Evolutionary conservation across 2,113 vertebrate species (phyloP), one percentile per base, ranked within the genome.

Genomic region (Cephalophus harveyi): DNA sequence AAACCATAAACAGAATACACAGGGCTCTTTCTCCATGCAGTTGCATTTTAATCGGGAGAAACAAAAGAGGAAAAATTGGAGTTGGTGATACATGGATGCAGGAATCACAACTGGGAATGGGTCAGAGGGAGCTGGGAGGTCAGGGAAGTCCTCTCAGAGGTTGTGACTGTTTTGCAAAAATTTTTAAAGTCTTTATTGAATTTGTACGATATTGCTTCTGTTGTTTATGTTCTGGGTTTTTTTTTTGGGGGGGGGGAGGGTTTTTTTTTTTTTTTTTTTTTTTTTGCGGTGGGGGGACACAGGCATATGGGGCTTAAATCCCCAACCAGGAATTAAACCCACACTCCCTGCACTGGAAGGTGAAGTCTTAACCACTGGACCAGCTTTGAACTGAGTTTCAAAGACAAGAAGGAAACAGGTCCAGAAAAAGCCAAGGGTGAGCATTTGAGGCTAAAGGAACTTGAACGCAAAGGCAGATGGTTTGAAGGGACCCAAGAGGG

Each of bases 401-500:
- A 0, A 19, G 74, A 87, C 2, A 67, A 17, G 90, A 83, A 71
- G 54, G 48, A 91, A 59, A 59, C 5, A 25, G 55, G 50, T 27
- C 21, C 48, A 10, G 78, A 13, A 36, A n/a, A 55, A 16, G n/a
- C 6, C 23, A 55, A 79, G 2, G 27, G 62, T 54, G 27, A 64
- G 0, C 9, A 16, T 43, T 28, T 30, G 59, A 25, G 4, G 62
- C 10, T 55, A 12, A 86, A 9, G 62, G 15, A 81, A 28, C 2
- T 4, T 28, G 21, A 84, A 13, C 11, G 1, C 23, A 36, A 59
- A 76, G 86, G 8, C 15, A 0, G 0, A 7, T 16, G 21, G 33
- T 12, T 21, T 40, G 64, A 46, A 71, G 36, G 33, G 55, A 25
- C 15, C 23, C 2, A 2, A 8, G 28, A 0, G 1, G 12, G 7